Base-by-base conservation (phyloP, 2,113 vertebrate species). In the Dasyurus viverrinus region DNA sequence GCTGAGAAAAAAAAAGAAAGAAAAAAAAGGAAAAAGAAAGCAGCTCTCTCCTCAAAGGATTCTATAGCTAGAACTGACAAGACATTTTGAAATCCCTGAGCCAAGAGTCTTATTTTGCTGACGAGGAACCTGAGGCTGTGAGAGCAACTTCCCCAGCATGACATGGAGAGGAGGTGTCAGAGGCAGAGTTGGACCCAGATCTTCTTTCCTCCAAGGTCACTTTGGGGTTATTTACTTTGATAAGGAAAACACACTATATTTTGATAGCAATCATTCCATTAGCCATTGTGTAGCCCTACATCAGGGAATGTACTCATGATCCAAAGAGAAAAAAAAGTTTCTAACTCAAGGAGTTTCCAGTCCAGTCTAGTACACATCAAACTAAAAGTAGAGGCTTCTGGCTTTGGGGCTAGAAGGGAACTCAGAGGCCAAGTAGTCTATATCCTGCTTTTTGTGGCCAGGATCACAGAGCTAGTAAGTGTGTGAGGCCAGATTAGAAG, bases 141-240 rank as follows among this genome's bases (percentile, higher is more conserved):
- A 42, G 19, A 42, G 1, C 36, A 84, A 68, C 4, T n/a, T 9
- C 27, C 57, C 57, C 57, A 60, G 27, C 36, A 76, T n/a, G 36
- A n/a, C 60, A 76, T 6, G n/a, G 30, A 6, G 14, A n/a, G 14
- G 60, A 76, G 0, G 16, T 84, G n/a, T 23, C 4, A 8, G 68
- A 84, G 68, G 36, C 68, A 42, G 36, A 76, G 16, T 84, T 42
- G 19, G 36, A 84, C 16, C 57, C n/a, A 42, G n/a, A 22, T 2
- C 68, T 84, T 42, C 60, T 36, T 16, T 22, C 36, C 36, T 84
- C 16, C 36, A 84, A 42, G 4, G 53, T 55, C 92, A 89, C 93
- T 23, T 93, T n/a, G 95, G 5, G 53, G 89, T 90, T 53, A 93
- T 89, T 89, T 53, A 93, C 8, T 48, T 89, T 2, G 42, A 95